phyloP scores from a whole-genome alignment of 2,888 invertebrate species.

The Drosophila kuntzei region DNA sequence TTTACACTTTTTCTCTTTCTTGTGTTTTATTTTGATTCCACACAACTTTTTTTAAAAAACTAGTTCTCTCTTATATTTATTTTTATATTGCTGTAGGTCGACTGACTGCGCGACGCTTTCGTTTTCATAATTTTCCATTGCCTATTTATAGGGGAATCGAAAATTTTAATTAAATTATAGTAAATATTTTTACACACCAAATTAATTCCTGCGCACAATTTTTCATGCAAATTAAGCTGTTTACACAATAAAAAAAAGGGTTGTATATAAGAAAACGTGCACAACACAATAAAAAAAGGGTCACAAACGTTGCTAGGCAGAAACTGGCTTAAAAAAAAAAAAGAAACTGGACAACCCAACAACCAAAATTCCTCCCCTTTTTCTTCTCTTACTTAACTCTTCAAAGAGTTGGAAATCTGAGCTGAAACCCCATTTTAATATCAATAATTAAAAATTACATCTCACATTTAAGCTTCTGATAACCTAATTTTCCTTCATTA shows the following conservation, averaged over 20 bases:
- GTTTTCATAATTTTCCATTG: constrained; percentile 41
- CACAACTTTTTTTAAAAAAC: constrained; percentile 38
- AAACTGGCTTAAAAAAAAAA: neutral
- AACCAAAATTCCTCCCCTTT: neutral
- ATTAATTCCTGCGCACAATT: constrained; percentile 12
- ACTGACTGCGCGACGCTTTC: constrained; percentile 41
- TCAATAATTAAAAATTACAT: neutral
- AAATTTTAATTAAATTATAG: constrained; percentile 13
- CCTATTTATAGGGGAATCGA: constrained; percentile 43
- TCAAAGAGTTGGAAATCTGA: neutral
- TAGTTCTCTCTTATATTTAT: neutral
- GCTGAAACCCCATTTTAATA: neutral
- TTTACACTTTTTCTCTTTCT: constrained; percentile 43
- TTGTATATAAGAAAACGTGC: constrained; percentile 11
- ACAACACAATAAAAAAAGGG: constrained; percentile 4
- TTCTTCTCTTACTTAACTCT: neutral
- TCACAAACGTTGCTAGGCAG: constrained; percentile 29
- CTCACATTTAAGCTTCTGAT: neutral
- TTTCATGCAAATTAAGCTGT: constrained; percentile 17
- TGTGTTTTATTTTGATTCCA: constrained; percentile 73
- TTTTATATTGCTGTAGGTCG: constrained; percentile 58
- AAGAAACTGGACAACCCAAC: neutral
- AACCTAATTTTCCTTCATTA: neutral
- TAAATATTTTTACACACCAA: constrained; percentile 4
- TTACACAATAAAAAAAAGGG: constrained; percentile 22